A percentile compares a stretch with the other conserved stretches of the same genome.
Evolutionary conservation across 2,888 invertebrate genomes (phyloP).

Genomic region (Agriopis aurantiaria): DNA sequence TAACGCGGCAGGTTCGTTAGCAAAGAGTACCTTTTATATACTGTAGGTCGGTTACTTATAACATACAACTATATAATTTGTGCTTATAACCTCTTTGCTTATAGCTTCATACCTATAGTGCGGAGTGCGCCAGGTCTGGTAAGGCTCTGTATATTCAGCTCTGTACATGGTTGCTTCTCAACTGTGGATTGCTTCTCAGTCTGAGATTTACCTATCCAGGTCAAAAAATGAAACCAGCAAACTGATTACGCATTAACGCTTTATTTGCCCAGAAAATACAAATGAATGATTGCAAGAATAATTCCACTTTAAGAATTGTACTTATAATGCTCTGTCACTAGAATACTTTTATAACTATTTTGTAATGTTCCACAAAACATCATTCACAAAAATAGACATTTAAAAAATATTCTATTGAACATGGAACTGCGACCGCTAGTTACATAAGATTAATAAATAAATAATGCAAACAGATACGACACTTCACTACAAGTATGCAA

Average conservation of each 20-base stretch:
- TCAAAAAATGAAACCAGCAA: slow-evolving; percentile 57
- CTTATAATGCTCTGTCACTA: slow-evolving; percentile 48
- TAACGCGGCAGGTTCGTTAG: too few species aligned
- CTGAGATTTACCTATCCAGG: background rate
- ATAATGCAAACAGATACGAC: slow-evolving; percentile 54
- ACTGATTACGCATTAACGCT: slow-evolving; percentile 78
- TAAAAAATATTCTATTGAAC: slow-evolving; percentile 69
- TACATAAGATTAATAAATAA: slow-evolving; percentile 50
- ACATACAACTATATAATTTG: too few species aligned
- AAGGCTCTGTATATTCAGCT: too few species aligned
- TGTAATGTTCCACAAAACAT: slow-evolving; percentile 65
- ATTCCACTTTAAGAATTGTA: slow-evolving; percentile 62
- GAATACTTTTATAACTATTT: slow-evolving; percentile 31
- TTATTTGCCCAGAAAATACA: slow-evolving; percentile 86
- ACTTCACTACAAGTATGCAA: slow-evolving; percentile 31
- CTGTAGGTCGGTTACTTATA: too few species aligned
- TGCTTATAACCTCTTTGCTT: too few species aligned
- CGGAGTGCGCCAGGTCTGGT: too few species aligned
- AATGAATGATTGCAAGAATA: slow-evolving; percentile 83
- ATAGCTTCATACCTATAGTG: too few species aligned
- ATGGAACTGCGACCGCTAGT: slow-evolving; percentile 78
- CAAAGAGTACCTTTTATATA: too few species aligned
- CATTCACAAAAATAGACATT: slow-evolving; percentile 81
- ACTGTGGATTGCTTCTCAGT: too few species aligned
- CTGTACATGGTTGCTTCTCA: too few species aligned